Evolutionary conservation across 2,888 invertebrate species (phyloP).

Genomic region (Pterostichus niger): DNA sequence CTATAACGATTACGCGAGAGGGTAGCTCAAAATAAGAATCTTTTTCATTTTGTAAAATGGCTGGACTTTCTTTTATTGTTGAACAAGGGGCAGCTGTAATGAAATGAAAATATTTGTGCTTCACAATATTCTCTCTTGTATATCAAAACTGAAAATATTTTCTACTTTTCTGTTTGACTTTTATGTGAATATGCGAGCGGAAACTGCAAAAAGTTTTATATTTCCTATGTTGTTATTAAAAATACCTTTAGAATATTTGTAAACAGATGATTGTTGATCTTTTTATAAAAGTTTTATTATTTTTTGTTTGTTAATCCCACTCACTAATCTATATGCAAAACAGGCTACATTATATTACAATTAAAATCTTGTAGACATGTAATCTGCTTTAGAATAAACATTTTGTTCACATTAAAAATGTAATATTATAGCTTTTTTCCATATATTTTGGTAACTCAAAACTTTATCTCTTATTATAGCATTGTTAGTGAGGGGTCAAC

Average conservation of each 20-base stretch:
- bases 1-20: neutral
- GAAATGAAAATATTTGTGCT: slow-evolving; percentile 29
- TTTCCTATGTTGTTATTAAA: slow-evolving; percentile 20
- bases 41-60: slow-evolving; percentile 34
- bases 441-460: too few relatives aligned
- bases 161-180: slow-evolving; percentile 22
- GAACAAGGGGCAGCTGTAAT: slow-evolving; percentile 17
- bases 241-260: neutral
- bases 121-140: slow-evolving; percentile 3
- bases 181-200: neutral
- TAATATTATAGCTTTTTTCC: too few relatives aligned
- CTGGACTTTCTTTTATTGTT: slow-evolving; percentile 3
- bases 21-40: slow-evolving; percentile 17
- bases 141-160: slow-evolving; percentile 18
- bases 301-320: slow-evolving; percentile 27
- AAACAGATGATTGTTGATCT: slow-evolving; percentile 2
- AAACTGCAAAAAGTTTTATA: slow-evolving; percentile 24
- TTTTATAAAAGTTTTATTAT: slow-evolving; percentile 24
- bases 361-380: slow-evolving; percentile 21
- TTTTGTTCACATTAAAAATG: neutral
- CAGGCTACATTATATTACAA: slow-evolving; percentile 19
- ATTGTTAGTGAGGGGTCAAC: too few relatives aligned
- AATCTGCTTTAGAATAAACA: neutral
- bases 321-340: slow-evolving; percentile 27
- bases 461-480: too few relatives aligned